Evolutionary conservation across 2,113 vertebrate genomes (phyloP), one percentile per base, ranked within the genome.

Genomic region (Rhea pennata): DNA sequence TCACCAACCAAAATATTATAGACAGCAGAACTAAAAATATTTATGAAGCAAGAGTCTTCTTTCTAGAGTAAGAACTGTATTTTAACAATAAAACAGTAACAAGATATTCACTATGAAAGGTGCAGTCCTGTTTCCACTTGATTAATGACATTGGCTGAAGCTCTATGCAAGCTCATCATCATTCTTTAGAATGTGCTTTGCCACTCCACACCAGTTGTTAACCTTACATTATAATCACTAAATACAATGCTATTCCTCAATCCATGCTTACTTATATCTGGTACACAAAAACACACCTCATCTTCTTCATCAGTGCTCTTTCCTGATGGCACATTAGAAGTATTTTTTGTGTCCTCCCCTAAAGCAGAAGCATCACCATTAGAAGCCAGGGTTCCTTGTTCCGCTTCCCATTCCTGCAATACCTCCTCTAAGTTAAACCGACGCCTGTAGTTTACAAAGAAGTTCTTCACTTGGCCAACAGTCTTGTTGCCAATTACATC

Each of bases 401-500:
- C 99, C 42, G 99, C 99, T 98, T 99, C 99, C 99, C 99, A 99
- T 98, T 99, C 99, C 98, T 99, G 99, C 97, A 99, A 99, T 97
- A 99, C 99, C 98, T 99, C 99, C 98, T 99, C 99, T 98, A 99
- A 98, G 98, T 99, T 99, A 98, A 99, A 99, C 70, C 99, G 99
- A 91, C 99, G 99, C 94, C 99, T 99, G 98, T 99, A 99, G 98
- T 99, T 99, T 97, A 99, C 99, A 95, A 99, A 99, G 98, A 99
- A 99, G 98, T 99, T 99, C 98, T 99, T 99, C 97, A 99, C 99
- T 98, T 99, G 99, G 81, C 99, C 99, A 97, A 99, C 98, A 94
- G 99, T 99, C 98, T 99, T 99, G 98, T 99, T 99, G 80, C 99
- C 99, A 96, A 99, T 99, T 98, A 99, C 99, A 96, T 99, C 99